phyloP scores from a whole-genome alignment of 2,888 invertebrate species.

The Neria commutata region DNA sequence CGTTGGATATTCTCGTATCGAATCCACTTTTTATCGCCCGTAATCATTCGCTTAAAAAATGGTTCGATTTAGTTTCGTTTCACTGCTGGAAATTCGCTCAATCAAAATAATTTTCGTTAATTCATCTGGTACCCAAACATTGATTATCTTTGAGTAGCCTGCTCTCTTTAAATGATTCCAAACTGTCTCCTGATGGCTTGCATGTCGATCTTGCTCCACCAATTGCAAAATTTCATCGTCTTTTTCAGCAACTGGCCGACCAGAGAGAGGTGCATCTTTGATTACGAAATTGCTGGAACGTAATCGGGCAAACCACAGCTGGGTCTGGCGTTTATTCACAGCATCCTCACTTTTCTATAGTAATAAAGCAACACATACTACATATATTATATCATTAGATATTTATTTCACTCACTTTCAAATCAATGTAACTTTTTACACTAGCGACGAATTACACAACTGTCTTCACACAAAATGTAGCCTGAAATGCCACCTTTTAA shows the following conservation, averaged over 20 bases:
- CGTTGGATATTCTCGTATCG: not conserved
- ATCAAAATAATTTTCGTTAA: too few species aligned
- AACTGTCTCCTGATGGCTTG: constrained; percentile 7
- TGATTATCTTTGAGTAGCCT: constrained; percentile 2
- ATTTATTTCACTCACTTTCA: too few species aligned
- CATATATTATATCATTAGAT: not conserved
- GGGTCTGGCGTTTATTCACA: not conserved
- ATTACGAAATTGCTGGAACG: constrained; percentile 3
- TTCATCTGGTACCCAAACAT: constrained; percentile 3
- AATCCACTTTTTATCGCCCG: constrained; percentile 1
- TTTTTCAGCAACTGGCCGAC: not conserved
- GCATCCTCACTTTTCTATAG: not conserved
- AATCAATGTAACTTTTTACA: too few species aligned
- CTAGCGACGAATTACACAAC: too few species aligned
- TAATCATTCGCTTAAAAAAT: constrained; percentile 6
- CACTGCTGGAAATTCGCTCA: too few species aligned
- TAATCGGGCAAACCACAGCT: constrained; percentile 3
- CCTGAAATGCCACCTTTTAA: too few species aligned
- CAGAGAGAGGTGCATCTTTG: constrained; percentile 3
- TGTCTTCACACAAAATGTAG: too few species aligned
- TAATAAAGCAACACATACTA: not conserved
- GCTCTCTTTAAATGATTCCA: constrained; percentile 1
- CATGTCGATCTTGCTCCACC: not conserved
- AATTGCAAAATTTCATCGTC: not conserved
- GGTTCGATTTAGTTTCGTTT: not conserved